Evolutionary conservation across 2,113 vertebrate species (phyloP).

Genomic region (Silurus meridionalis): DNA sequence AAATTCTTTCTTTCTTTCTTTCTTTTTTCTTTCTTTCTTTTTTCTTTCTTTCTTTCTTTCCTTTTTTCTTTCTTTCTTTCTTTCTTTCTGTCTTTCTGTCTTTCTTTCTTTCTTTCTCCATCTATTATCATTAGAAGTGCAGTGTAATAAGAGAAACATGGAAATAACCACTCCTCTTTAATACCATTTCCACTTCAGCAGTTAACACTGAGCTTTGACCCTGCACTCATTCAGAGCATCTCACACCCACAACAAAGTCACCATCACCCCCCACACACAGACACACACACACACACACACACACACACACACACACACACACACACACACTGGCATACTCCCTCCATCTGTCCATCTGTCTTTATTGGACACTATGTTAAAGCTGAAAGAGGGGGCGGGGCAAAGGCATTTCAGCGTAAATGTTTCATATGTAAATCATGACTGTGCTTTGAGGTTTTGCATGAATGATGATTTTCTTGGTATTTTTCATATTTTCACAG

Average conservation of each 20-base stretch:
- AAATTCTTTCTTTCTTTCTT: background rate
- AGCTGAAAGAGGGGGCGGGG: background rate
- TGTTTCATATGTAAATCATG: background rate
- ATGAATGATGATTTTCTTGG: background rate
- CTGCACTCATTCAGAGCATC: background rate
- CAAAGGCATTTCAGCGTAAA: background rate
- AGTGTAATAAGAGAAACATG: conserved; percentile 2
- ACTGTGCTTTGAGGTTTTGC: background rate
- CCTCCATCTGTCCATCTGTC: conserved; percentile 30
- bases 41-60: background rate
- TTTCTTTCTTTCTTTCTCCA: background rate
- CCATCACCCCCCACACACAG: background rate
- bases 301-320: background rate
- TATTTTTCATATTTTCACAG: background rate
- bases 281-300: background rate
- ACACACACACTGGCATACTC: background rate
- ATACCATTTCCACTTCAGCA: background rate
- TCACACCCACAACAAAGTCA: conserved; percentile 25
- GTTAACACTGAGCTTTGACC: conserved; percentile 32
- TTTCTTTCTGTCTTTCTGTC: background rate
- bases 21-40: background rate
- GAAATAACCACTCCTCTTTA: background rate
- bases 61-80: background rate
- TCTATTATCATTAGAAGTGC: background rate
- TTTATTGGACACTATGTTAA: background rate